phyloP scores from a whole-genome alignment of 2,113 vertebrate species.

The Artemisiospiza belli region DNA sequence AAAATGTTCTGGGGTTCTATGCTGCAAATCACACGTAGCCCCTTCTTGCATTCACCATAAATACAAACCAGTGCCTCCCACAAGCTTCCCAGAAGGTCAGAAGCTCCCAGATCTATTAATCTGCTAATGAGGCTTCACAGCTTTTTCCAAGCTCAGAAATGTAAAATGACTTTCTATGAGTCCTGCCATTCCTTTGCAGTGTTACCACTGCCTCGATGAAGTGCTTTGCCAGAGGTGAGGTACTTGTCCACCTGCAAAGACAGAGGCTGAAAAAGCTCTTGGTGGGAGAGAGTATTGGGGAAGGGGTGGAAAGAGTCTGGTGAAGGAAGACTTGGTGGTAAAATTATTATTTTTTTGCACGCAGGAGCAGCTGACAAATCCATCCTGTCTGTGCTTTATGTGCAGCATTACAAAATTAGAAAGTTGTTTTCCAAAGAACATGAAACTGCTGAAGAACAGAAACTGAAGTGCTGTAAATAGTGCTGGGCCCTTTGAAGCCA shows the following conservation, averaged over 20 bases:
- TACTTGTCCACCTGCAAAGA: not conserved
- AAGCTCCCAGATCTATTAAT: not conserved
- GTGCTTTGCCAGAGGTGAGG: not conserved
- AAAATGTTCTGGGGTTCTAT: not conserved
- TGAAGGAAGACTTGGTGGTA: not conserved
- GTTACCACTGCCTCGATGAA: fast-evolving
- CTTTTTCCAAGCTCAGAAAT: not conserved
- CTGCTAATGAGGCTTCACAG: not conserved
- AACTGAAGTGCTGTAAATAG: conserved; percentile 31
- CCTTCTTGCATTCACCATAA: not conserved
- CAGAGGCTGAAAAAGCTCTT: not conserved
- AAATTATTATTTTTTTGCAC: not conserved
- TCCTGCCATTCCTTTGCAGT: not conserved
- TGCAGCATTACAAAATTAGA: not conserved
- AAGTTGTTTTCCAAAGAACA: not conserved
- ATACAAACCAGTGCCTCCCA: not conserved
- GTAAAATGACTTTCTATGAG: not conserved
- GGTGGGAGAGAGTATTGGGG: not conserved
- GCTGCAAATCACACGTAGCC: not conserved
- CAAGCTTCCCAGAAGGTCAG: not conserved
- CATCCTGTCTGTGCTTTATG: not conserved
- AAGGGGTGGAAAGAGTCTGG: fast-evolving
- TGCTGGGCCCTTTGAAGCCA: not conserved
- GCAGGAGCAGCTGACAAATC: not conserved
- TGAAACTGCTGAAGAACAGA: conserved; percentile 21